A percentile compares a stretch with the other conserved stretches of the same genome.
phyloP scores from a whole-genome alignment of 2,113 vertebrate species.

The Tyto alba region DNA sequence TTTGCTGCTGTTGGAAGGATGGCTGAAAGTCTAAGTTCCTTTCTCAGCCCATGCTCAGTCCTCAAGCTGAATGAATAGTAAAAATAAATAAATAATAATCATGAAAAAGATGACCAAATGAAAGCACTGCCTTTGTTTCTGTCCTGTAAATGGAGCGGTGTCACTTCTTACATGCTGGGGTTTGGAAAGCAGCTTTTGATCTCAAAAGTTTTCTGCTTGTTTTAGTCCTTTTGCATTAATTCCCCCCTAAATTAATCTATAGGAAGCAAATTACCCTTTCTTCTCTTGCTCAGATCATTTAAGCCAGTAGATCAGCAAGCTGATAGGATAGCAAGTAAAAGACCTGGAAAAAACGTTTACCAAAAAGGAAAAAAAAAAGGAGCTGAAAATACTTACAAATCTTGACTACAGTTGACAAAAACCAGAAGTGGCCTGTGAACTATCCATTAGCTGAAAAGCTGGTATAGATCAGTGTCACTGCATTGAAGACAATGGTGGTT shows the following conservation, averaged over 20 bases:
- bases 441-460: conserved; percentile 47
- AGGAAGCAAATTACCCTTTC: neutral
- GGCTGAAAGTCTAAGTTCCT: conserved; percentile 1
- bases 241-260: neutral
- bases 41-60: neutral
- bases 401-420: conserved; percentile 46
- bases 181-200: neutral
- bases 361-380: neutral
- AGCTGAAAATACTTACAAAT: conserved; percentile 35
- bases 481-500: conserved; percentile 46
- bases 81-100: conserved; percentile 32
- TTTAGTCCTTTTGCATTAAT: neutral
- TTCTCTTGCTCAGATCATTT: neutral
- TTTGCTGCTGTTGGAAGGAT: neutral
- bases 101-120: neutral
- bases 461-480: conserved; percentile 50
- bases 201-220: neutral
- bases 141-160: neutral
- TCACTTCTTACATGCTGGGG: neutral
- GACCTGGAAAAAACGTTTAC: neutral
- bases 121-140: conserved; percentile 31
- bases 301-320: neutral
- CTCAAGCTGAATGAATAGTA: neutral
- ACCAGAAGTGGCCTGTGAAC: conserved; percentile 26
- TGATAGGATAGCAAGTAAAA: neutral